Percentiles rank a stretch among this genome's conserved stretches.
These are phyloP conservation scores for Drosophila aff. DNA, from an alignment of 1,140 invertebrate genomes.

Conservation along the genomic window DNA sequence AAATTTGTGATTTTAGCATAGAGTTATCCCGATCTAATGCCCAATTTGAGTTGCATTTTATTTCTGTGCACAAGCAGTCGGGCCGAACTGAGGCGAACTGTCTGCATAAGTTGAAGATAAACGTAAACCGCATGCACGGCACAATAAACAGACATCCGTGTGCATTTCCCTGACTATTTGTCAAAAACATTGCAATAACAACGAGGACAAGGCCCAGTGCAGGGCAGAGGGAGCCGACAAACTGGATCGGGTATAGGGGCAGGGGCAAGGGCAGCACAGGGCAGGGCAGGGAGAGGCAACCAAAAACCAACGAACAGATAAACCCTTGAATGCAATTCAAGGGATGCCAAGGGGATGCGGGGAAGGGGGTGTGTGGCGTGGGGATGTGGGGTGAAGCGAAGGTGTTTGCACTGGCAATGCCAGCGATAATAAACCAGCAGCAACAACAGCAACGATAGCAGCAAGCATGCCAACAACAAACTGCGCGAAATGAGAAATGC, in stretches of 20 bases:
- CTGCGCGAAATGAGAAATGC: conserved; percentile 80
- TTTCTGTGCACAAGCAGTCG: background rate
- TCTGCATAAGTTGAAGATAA: conserved; percentile 83
- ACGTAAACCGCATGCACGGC: conserved; percentile 82
- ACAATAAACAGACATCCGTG: conserved; percentile 84
- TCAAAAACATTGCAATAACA: conserved; percentile 83
- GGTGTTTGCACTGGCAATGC: conserved; percentile 71
- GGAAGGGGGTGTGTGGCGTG: conserved; percentile 25
- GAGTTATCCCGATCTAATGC: background rate
- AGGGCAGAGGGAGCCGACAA: background rate
- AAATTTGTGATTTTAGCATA: background rate
- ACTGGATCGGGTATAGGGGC: conserved; percentile 1
- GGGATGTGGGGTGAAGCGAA: conserved; percentile 33
- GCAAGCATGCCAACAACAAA: conserved; percentile 46
- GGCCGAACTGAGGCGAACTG: conserved; percentile 57
- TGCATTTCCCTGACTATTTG: conserved; percentile 83
- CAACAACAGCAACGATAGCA: conserved; percentile 25
- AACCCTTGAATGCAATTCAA: conserved; percentile 61
- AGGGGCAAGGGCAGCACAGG: conserved; percentile 1
- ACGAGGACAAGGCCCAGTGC: conserved; percentile 39
- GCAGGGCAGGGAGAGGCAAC: conserved; percentile 24
- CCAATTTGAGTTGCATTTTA: background rate
- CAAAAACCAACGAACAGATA: conserved; percentile 77
- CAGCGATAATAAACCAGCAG: conserved; percentile 77
- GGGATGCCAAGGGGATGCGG: conserved; percentile 11